These are phyloP conservation scores for Cryptops parisi DNA, from an alignment of 2,888 invertebrate genomes.

Conservation along the genomic window DNA sequence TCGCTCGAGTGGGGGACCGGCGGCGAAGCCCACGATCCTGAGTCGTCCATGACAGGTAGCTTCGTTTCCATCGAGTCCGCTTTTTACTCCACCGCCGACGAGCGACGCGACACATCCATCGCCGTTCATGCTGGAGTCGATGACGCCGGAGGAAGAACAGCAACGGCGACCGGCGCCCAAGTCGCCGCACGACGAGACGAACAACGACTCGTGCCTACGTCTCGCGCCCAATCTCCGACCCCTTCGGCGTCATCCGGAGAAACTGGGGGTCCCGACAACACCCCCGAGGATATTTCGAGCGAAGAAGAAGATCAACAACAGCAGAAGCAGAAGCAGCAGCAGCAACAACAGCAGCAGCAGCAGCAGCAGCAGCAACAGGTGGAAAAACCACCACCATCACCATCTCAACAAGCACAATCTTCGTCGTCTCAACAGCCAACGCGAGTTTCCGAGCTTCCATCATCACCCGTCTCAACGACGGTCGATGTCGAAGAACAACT, in stretches of 20 bases:
- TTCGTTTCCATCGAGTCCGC: slow-evolving; percentile 22
- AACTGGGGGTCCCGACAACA: slow-evolving; percentile 78
- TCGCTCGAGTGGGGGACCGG: slow-evolving; percentile 6
- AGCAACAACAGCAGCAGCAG: slow-evolving; percentile 25
- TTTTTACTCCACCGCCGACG: slow-evolving; percentile 22
- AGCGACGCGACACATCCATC: slow-evolving; percentile 15
- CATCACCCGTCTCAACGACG: too few species aligned
- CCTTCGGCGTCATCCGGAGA: slow-evolving; percentile 46
- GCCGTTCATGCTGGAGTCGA: background rate
- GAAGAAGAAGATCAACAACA: slow-evolving; percentile 39
- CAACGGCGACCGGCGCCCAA: slow-evolving; percentile 12
- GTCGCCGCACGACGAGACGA: slow-evolving; percentile 6
- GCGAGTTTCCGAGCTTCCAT: background rate
- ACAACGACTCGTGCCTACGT: background rate
- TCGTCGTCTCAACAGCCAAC: slow-evolving; percentile 7
- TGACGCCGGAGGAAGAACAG: slow-evolving; percentile 5
- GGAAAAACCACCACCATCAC: too few species aligned
- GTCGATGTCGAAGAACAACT: background rate
- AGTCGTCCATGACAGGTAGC: slow-evolving; percentile 15
- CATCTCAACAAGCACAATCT: slow-evolving; percentile 32
- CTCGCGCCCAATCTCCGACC: background rate
- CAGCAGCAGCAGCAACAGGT: slow-evolving; percentile 26
- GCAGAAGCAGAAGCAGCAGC: slow-evolving; percentile 24
- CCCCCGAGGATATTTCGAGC: slow-evolving; percentile 44
- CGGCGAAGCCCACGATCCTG: too few species aligned